Evolutionary conservation across 2,888 invertebrate species (phyloP), one percentile per base, ranked within the genome.

Genomic region (Saturnia japonica): DNA sequence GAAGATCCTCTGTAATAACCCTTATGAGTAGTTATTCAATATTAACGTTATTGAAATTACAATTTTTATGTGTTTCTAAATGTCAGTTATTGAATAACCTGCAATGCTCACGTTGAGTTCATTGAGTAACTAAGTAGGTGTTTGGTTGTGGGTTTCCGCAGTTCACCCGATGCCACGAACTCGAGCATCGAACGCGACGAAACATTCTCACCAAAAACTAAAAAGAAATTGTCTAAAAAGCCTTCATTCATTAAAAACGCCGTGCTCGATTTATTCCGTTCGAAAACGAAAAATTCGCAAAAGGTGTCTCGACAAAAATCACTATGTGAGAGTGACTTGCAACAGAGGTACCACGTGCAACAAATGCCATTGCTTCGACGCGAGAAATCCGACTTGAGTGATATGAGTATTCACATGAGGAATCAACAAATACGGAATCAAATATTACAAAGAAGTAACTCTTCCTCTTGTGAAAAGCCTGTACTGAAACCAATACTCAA

Each of bases 211-310:
- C 94, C 94, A 85, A 94, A 94, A 93, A 93, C 94, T 84, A 94
- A 94, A 93, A 94, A 94, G 94, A 94, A 94, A 93, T 87, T 94
- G 69, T 93, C 94, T 67, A 94, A 94, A 94, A 94, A 94, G 81
- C 94, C 94, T 71, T 94, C 94, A 76, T 94, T 94, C 84, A 93
- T 94, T 76, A 94, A 94, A 88, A 94, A 93, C 83, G 94, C 94
- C 72, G 94, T 94, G 71, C 91, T 94, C 78, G 94, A 94, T 82
- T 80, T 94, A 74, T 94, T 94, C 86, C 93, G 94, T 74, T 94
- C 94, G 81, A 94, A 94, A 92, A 88, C 94, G 79, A 94, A 93
- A 90, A 87, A 77, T 73, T 88, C 92, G 14, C 91, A 91, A 77
- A 94, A 94, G 78, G 93, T 94, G 74, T 92, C 93, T 77, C 91